phyloP scores from a whole-genome alignment of 1,140 invertebrate species.

The Tachypleus tridentatus region DNA sequence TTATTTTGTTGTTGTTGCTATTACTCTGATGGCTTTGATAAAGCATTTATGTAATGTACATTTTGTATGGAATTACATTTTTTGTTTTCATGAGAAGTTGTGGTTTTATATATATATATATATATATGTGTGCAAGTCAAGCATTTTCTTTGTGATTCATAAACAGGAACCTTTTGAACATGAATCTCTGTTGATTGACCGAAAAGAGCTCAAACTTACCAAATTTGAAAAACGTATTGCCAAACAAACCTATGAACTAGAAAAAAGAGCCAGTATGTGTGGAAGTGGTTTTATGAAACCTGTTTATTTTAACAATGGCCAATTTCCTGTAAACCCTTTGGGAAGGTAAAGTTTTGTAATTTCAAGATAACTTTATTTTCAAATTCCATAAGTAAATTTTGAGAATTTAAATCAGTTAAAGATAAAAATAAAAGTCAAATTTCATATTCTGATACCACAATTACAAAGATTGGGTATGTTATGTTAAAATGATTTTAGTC shows the following conservation, averaged over 20 bases:
- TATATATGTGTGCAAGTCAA: neutral
- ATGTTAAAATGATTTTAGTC: too few relatives aligned
- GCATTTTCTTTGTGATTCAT: conserved; percentile 9
- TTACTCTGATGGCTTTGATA: conserved; percentile 10
- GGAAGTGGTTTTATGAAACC: neutral
- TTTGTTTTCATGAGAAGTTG: neutral
- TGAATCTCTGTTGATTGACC: conserved; percentile 87
- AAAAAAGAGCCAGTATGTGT: conserved; percentile 19
- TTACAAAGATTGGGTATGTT: too few relatives aligned
- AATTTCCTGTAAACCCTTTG: too few relatives aligned
- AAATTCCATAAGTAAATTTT: too few relatives aligned
- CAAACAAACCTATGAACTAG: conserved; percentile 72
- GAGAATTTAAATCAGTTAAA: too few relatives aligned
- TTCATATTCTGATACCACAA: too few relatives aligned
- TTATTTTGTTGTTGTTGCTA: conserved; percentile 1
- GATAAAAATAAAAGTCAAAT: too few relatives aligned
- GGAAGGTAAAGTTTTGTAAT: too few relatives aligned
- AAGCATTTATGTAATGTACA: conserved; percentile 3
- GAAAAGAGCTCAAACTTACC: conserved; percentile 89
- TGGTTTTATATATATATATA: too few relatives aligned
- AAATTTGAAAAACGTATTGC: conserved; percentile 88
- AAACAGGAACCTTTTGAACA: conserved; percentile 82
- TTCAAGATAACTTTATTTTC: too few relatives aligned
- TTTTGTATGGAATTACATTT: neutral
- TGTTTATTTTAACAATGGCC: too few relatives aligned